phyloP scores from a whole-genome alignment of 1,140 invertebrate species.

The Drosophila auraria region DNA sequence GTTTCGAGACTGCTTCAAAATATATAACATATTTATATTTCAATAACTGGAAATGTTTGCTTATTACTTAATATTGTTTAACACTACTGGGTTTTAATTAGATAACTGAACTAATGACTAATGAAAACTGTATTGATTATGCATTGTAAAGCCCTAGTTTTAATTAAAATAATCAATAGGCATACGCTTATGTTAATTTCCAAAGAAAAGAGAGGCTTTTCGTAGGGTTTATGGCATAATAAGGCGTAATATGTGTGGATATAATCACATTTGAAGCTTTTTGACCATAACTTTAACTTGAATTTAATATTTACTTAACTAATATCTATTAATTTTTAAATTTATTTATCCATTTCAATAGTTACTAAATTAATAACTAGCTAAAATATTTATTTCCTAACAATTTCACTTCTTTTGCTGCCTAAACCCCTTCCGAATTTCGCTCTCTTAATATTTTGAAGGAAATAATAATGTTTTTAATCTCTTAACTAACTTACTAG shows the following conservation, averaged over 20 bases:
- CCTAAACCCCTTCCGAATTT: no score
- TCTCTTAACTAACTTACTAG: neutral
- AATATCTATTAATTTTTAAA: neutral
- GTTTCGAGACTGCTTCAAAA: neutral
- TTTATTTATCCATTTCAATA: neutral
- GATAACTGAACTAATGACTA: neutral
- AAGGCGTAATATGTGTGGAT: neutral
- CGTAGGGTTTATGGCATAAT: neutral
- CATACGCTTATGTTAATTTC: neutral
- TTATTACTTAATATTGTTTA: neutral
- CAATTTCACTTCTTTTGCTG: neutral
- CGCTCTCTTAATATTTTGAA: neutral
- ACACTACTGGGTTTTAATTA: neutral
- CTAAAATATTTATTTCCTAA: no score
- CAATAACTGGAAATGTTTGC: neutral
- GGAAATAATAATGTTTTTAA: neutral
- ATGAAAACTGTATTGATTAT: neutral
- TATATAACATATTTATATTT: neutral
- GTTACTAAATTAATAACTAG: neutral
- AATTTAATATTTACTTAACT: neutral
- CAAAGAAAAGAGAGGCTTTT: neutral
- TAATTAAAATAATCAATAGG: neutral
- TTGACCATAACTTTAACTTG: no score
- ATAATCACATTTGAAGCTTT: no score
- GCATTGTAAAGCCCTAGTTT: neutral